Conservation (phyloP, 2,888 invertebrate species). For the Patella caerulea region DNA sequence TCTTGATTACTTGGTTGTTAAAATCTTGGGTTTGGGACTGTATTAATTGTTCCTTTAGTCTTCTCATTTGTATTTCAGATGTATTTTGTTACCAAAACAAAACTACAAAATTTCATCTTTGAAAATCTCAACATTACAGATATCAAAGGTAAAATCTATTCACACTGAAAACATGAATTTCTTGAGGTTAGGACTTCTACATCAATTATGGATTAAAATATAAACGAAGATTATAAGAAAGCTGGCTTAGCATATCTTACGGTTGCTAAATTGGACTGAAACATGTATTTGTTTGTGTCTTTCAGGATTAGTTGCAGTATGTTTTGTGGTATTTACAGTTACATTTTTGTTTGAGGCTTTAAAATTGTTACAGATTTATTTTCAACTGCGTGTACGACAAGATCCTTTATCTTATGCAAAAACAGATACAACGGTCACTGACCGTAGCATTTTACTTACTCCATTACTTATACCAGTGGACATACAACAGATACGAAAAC, state of each 20-base stretch:
- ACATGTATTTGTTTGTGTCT: constrained; percentile 7
- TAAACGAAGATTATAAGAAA: no score
- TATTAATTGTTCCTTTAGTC: not conserved
- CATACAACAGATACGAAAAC: constrained; percentile 43
- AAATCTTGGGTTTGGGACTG: no score
- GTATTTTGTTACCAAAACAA: constrained; percentile 38
- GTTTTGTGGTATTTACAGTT: constrained; percentile 39
- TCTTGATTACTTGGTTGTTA: no score
- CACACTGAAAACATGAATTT: not conserved
- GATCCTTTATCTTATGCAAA: constrained; percentile 50
- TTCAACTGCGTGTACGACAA: constrained; percentile 44
- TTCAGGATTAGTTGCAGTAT: constrained; percentile 47
- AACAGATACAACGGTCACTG: constrained; percentile 37
- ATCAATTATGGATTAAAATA: not conserved
- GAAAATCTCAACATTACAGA: constrained; percentile 41
- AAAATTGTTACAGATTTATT: constrained; percentile 46
- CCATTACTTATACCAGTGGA: constrained; percentile 52
- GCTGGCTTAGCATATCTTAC: not conserved
- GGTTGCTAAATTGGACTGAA: not conserved
- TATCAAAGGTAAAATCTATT: constrained; percentile 39
- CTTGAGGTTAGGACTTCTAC: not conserved
- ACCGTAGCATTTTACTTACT: constrained; percentile 45
- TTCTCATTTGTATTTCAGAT: constrained; percentile 35
- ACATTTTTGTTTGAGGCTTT: constrained; percentile 51
- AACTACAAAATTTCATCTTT: constrained; percentile 47